phyloP scores from a whole-genome alignment of 2,113 vertebrate species.

The Cyphomyrus discorhynchus region DNA sequence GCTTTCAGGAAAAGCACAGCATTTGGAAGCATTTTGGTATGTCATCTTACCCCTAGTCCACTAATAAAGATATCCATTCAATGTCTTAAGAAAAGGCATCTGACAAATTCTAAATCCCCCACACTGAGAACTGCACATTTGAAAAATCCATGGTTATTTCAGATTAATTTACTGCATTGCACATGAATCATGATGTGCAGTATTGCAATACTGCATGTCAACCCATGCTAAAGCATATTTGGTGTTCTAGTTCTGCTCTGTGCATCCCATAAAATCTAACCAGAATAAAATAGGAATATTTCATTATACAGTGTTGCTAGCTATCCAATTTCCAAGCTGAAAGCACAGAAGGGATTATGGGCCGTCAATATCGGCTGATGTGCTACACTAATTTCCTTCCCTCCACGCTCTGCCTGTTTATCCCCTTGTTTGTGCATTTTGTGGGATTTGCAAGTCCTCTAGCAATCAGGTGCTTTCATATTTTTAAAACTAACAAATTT shows the following conservation, averaged over 20 bases:
- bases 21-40: not conserved
- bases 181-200: not conserved
- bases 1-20: not conserved
- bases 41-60: not conserved
- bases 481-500: not conserved
- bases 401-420: not conserved
- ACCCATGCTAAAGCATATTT: not conserved
- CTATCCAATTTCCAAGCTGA: not conserved
- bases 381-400: not conserved
- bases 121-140: not conserved
- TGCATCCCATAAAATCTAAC: not conserved
- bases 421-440: not conserved
- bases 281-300: not conserved
- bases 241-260: not conserved
- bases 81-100: not conserved
- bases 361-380: not conserved
- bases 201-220: not conserved
- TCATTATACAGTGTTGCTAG: not conserved
- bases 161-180: not conserved
- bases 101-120: not conserved
- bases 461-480: not conserved
- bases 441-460: not conserved
- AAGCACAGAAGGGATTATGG: not conserved
- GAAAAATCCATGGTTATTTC: not conserved
- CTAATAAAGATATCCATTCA: not conserved